Evolutionary conservation across 2,797 vertebrate genomes (phyloP), one percentile per base, ranked within the genome.

Genomic region (Corythornis leucogaster): DNA sequence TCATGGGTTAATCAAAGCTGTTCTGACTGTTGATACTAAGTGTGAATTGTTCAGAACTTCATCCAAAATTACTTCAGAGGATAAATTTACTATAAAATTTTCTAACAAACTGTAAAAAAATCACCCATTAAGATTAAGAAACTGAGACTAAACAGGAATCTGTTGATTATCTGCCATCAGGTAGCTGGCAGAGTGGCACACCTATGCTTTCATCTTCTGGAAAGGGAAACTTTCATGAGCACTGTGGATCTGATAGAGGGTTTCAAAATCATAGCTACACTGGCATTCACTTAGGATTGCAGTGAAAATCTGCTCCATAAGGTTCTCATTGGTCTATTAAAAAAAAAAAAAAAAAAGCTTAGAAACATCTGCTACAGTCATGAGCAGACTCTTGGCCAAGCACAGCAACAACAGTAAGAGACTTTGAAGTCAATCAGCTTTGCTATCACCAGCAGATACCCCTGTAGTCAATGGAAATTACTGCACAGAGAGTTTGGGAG

Each of bases 401-500:
- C 77, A 91, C 95, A 80, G 51, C 76, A 97, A 93, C 69, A 97
- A 94, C 85, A 96, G 76, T 58, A 76, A 95, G 64, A 96, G 92
- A 85, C 95, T 97, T 97, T 97, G 96, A 97, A 97, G 95, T 97
- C 93, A 95, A 89, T 96, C 92, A 93, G 63, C 78, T 96, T 80
- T 89, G 85, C 87, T 95, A 95, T 96, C 95, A 96, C 93, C 85
- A 95, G 88, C 46, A 96, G 89, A 93, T 91, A 95, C 35, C 68
- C 80, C 73, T 89, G 89, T 74, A 94, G 92, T 91, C 91, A 95
- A 71, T 96, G 83, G 83, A 96, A 95, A 94, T 93, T 89, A 80
- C 83, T 87, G 69, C 88, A 92, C 42, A 79, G 90, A 86, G 67
- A 71, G 58, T 93, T 91, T 89, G 73, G 79, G 77, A 83, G 91